phyloP scores from a whole-genome alignment of 2,797 vertebrate genomes.

The Cynodonichthys magdalenae region DNA sequence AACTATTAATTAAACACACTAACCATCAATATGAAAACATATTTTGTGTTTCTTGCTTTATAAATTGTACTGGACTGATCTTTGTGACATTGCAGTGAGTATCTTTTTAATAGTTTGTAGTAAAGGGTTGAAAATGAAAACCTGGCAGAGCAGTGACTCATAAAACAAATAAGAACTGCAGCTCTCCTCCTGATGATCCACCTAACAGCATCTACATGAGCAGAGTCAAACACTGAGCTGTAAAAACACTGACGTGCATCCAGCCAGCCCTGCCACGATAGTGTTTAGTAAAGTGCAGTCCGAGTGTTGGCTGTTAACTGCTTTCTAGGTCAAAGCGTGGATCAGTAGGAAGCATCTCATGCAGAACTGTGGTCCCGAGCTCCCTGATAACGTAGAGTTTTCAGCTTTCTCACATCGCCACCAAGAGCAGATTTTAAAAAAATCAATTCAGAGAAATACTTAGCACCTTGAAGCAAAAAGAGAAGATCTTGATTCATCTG shows the following conservation, averaged over 20 bases:
- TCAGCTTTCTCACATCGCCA: conserved; percentile 29
- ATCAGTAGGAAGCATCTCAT: conserved; percentile 42
- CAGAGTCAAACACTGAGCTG: not conserved
- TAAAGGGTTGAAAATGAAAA: not conserved
- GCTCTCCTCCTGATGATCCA: conserved; percentile 20
- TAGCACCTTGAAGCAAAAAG: conserved; percentile 16
- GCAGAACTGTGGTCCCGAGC: conserved; percentile 10
- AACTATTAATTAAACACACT: no score
- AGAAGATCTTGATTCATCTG: conserved; percentile 28
- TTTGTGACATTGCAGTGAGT: no score
- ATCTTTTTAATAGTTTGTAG: no score
- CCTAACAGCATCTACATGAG: not conserved
- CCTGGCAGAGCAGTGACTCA: conserved; percentile 11
- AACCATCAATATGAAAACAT: no score
- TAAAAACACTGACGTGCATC: conserved; percentile 29
- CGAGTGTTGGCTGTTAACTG: conserved; percentile 37
- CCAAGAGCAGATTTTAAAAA: conserved; percentile 5
- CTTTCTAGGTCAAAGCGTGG: conserved; percentile 64
- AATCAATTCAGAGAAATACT: conserved; percentile 39
- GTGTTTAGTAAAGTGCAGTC: conserved; percentile 47
- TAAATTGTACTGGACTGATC: no score
- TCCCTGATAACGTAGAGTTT: conserved; percentile 37
- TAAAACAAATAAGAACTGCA: not conserved
- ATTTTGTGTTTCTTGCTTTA: no score
- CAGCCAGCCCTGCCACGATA: conserved; percentile 34